Evolutionary conservation across 1,140 invertebrate species (phyloP), one percentile per base, ranked within the genome.

Genomic region (Cheumatopsyche charites): DNA sequence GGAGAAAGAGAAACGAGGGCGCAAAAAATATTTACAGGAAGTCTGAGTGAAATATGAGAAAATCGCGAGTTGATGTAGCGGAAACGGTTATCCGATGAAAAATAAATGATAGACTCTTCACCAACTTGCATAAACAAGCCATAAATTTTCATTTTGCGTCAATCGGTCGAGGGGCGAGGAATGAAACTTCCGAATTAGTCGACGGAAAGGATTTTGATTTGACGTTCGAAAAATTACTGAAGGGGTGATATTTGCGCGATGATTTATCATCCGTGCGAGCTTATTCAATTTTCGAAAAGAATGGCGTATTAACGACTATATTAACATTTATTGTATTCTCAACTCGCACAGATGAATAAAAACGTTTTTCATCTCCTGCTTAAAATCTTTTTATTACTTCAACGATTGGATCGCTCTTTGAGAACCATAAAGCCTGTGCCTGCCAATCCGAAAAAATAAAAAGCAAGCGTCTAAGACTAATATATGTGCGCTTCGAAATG

Each of bases 41-140:
- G 45, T 43, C 21, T 15, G 68, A 41, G 49, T 17, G 65, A 69
- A 72, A 52, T 42, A 66, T 49, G 43, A 49, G 63, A 41, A 55
- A 61, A 70, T 68, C 71, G 55, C 36, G 21, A 69, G 45, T 71
- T 71, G 73, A 72, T 72, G 70, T 69, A 72, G 70, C 66, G 66
- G 70, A 75, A 74, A 55, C 49, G 47, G 62, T 25, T 61, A 62
- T 45, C 29, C 29, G 52, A 55, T 49, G 66, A 55, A 69, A 42
- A 65, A 70, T 63, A 73, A 70, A 66, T 67, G 47, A 73, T 70
- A 29, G 62, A 63, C 62, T 63, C 41, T 63, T 63, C 62, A 42
- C 36, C 23, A 26, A 47, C 45, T 66, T 66, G 21, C 23, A 49
- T 66, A 66, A 66, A 66, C 45, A 66, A 49, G 23, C 19, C 63